phyloP scores from a whole-genome alignment of 1,140 invertebrate genomes.

The Bradysia coprophila region DNA sequence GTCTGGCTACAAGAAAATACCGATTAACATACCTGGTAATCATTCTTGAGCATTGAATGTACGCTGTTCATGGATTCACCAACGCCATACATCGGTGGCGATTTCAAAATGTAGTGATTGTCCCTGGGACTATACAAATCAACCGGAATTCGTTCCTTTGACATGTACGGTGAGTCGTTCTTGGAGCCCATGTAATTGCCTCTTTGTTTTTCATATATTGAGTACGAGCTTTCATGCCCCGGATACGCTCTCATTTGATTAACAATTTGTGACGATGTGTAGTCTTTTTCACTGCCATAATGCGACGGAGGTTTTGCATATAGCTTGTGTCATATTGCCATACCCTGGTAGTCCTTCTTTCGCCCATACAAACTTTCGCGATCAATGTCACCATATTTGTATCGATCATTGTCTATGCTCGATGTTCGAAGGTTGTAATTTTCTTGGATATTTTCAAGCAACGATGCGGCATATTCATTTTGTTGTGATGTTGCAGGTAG shows the following conservation, averaged over 20 bases:
- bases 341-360: constrained; percentile 15
- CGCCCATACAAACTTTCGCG: constrained; percentile 14
- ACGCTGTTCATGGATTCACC: constrained; percentile 23
- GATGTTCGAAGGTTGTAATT: constrained; percentile 26
- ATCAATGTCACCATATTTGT: constrained; percentile 9
- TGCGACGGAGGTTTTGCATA: neutral
- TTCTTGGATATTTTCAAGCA: constrained; percentile 33
- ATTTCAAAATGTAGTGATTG: constrained; percentile 19
- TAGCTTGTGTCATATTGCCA: constrained; percentile 8
- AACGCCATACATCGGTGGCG: constrained; percentile 10
- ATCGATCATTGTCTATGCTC: constrained; percentile 29
- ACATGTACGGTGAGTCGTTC: constrained; percentile 19
- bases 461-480: constrained; percentile 30
- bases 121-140: constrained; percentile 21
- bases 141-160: constrained; percentile 19
- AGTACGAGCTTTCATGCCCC: constrained; percentile 18
- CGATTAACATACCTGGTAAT: constrained; percentile 37
- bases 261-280: constrained; percentile 12
- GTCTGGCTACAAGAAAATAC: too few relatives aligned
- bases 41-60: constrained; percentile 31
- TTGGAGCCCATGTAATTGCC: constrained; percentile 16
- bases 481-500: constrained; percentile 28
- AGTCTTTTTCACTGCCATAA: neutral
- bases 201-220: constrained; percentile 21
- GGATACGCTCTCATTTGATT: constrained; percentile 19